Conservation (phyloP, 2,888 invertebrate species). For the Subacronicta megacephala region DNA sequence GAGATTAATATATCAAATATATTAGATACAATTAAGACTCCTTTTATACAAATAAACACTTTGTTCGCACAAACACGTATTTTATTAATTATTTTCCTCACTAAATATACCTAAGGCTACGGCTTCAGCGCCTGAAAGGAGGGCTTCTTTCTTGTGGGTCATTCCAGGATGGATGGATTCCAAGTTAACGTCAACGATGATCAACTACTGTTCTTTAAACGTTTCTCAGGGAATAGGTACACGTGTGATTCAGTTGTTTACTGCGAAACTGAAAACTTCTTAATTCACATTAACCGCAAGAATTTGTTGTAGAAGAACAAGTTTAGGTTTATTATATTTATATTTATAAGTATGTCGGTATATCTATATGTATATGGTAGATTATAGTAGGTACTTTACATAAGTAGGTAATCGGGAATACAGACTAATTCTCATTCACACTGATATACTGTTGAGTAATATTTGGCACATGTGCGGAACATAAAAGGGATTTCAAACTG, state of each 20-base stretch:
- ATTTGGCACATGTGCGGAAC: slow-evolving; percentile 25
- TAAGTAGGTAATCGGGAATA: slow-evolving; percentile 4
- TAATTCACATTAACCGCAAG: background rate
- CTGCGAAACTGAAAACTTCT: too few species aligned
- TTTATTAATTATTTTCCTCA: slow-evolving; percentile 43
- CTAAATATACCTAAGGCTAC: slow-evolving; percentile 33
- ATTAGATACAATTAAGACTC: background rate
- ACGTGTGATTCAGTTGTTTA: too few species aligned
- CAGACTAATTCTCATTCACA: background rate
- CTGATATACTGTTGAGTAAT: slow-evolving; percentile 22
- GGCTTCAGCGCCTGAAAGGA: slow-evolving; percentile 27
- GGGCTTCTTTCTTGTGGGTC: slow-evolving; percentile 22
- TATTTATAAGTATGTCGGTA: too few species aligned
- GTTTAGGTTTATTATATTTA: too few species aligned
- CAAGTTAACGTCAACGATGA: slow-evolving; percentile 27
- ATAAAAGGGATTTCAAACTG: slow-evolving; percentile 46
- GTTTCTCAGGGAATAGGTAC: background rate
- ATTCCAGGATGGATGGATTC: too few species aligned
- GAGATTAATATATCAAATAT: background rate
- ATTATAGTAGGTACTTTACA: slow-evolving; percentile 1
- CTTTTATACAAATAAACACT: slow-evolving; percentile 32
- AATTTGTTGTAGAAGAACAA: background rate
- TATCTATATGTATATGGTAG: slow-evolving; percentile 10
- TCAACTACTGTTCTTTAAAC: slow-evolving; percentile 4
- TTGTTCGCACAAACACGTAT: slow-evolving; percentile 35